These are phyloP conservation scores for Polyodon spathula DNA, from an alignment of 2,113 vertebrate genomes.

Conservation along the genomic window DNA sequence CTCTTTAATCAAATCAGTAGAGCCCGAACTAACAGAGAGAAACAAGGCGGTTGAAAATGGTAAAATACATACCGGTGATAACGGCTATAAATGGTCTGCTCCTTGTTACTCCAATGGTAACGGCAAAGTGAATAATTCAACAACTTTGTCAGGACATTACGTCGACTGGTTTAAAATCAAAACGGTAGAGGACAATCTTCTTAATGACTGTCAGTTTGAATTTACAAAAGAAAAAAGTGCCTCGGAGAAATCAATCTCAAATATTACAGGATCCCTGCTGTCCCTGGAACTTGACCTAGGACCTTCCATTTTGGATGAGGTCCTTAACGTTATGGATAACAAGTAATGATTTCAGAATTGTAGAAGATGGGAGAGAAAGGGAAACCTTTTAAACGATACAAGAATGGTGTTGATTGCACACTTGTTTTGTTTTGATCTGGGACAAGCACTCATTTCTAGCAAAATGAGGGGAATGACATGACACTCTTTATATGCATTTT, in stretches of 20 bases:
- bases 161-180: constrained; percentile 77
- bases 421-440: constrained; percentile 41
- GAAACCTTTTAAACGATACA: constrained; percentile 34
- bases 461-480: too few relatives aligned
- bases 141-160: constrained; percentile 68
- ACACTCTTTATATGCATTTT: constrained; percentile 21
- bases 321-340: constrained; percentile 95
- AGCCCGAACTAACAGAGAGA: constrained; percentile 58
- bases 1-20: constrained; percentile 49
- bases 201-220: constrained; percentile 60
- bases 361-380: constrained; percentile 26
- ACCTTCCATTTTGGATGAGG: constrained; percentile 93
- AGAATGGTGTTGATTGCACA: constrained; percentile 38
- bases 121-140: constrained; percentile 63
- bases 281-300: constrained; percentile 92
- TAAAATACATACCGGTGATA: constrained; percentile 53
- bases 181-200: constrained; percentile 67
- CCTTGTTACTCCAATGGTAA: constrained; percentile 59
- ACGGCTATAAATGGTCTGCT: constrained; percentile 51
- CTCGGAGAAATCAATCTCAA: constrained; percentile 75
- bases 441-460: background rate
- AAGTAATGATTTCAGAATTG: constrained; percentile 31
- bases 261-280: constrained; percentile 78
- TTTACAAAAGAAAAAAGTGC: constrained; percentile 67
- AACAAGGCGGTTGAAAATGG: constrained; percentile 51